phyloP scores from a whole-genome alignment of 2,888 invertebrate species.

The Cephus rjabovi region DNA sequence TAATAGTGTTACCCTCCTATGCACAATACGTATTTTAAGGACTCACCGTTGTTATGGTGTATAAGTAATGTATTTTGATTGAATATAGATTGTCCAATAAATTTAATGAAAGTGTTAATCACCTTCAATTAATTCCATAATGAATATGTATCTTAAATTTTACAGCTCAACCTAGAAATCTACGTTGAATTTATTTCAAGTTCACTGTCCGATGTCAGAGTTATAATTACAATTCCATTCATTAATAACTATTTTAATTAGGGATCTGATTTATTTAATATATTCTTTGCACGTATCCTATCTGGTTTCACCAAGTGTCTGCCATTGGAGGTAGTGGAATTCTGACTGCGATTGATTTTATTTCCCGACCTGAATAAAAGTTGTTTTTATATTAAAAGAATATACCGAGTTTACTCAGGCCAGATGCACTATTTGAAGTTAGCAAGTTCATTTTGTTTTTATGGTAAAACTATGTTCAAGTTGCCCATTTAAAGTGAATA shows the following conservation, averaged over 20 bases:
- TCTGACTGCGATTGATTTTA: not conserved
- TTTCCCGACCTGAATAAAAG: not conserved
- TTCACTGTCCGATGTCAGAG: not conserved
- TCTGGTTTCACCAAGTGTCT: not conserved
- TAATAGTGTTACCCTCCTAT: not conserved
- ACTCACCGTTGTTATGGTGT: conserved; percentile 4
- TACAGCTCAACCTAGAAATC: not conserved
- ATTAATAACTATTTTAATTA: not conserved
- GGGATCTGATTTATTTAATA: not conserved
- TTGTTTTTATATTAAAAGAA: not conserved
- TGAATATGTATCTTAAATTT: not conserved
- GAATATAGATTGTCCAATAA: conserved; percentile 4
- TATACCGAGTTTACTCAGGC: too few species aligned
- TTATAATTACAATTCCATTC: not conserved
- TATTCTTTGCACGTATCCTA: not conserved
- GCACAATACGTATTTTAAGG: conserved; percentile 3
- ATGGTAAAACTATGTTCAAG: not conserved
- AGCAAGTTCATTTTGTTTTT: not conserved
- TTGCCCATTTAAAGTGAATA: not conserved
- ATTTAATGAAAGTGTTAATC: not conserved
- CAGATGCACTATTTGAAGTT: too few species aligned
- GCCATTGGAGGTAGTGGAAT: not conserved
- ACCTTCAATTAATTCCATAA: not conserved
- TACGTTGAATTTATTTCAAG: not conserved
- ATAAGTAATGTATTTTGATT: conserved; percentile 5